A percentile compares a stretch with the other conserved stretches of the same genome.
Evolutionary conservation across 2,797 vertebrate genomes (phyloP).

Genomic region (Borostomias antarcticus): DNA sequence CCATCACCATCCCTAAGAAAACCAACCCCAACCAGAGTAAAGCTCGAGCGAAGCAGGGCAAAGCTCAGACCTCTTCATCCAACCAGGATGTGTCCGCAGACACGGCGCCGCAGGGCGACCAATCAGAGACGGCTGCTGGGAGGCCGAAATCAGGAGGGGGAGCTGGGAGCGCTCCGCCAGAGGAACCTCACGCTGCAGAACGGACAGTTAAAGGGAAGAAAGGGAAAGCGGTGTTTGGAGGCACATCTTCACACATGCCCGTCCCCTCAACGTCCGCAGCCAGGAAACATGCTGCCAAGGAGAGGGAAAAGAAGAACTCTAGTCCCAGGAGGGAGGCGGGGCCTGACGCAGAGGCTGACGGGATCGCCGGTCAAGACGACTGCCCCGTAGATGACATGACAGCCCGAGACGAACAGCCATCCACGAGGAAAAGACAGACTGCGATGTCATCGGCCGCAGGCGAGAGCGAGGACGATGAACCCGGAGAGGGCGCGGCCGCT

Average conservation of each 20-base stretch:
- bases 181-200: too few relatives aligned
- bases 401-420: too few relatives aligned
- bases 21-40: constrained; percentile 28
- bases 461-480: too few relatives aligned
- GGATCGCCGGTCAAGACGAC: too few relatives aligned
- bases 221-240: constrained; percentile 9
- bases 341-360: neutral
- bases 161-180: constrained; percentile 14
- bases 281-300: neutral
- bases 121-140: constrained; percentile 16
- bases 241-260: neutral
- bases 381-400: too few relatives aligned
- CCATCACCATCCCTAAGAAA: constrained; percentile 67
- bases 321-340: too few relatives aligned
- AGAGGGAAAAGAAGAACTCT: neutral
- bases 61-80: constrained; percentile 17
- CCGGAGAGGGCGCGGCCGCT: too few relatives aligned
- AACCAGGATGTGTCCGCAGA: constrained; percentile 41
- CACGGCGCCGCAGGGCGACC: constrained; percentile 6
- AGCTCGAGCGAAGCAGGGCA: constrained; percentile 20
- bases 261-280: neutral
- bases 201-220: constrained; percentile 42
- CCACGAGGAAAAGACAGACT: too few relatives aligned
- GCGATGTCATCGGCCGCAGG: too few relatives aligned
- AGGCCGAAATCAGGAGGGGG: constrained; percentile 3